Base-by-base conservation (phyloP, 2,888 invertebrate genomes). In the Troilus luridus region DNA sequence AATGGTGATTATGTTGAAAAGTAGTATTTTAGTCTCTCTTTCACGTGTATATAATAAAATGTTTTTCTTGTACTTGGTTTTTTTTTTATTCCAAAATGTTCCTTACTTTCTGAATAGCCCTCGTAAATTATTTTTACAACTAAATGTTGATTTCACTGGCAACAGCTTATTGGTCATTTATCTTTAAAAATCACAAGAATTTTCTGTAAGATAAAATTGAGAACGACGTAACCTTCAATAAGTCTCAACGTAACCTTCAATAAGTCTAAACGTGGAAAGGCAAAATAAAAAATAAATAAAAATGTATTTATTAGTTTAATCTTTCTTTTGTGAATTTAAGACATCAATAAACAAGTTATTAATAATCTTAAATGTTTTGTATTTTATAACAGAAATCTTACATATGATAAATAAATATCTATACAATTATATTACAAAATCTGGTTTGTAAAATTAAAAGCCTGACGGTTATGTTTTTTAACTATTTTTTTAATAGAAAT, bases 341-440 rank as follows among this genome's bases (percentile, higher is more conserved):
- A 41, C 9, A 77, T 41, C 19, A 77, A 41, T 77, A 11, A 77
- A 41, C 72, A 6, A 77, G 41, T 41, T 77, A 67, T 24, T 77
- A 7, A 77, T 24, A 41, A 77, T 19, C 41, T 77, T 19, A 19
- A 77, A 77, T 8, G 7, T 41, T 41, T 7, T 59, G 14, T 41
- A 27, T 27, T 72, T 72, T 17, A 17, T 77, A 77, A 27, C 27
- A 77, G 72, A 77, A 41, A 77, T 77, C 72, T 77, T 17, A 41
- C 41, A 77, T 6, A 27, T 77, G 72, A 17, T 41, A 77, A 77
- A 77, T 77, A 77, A 77, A 77, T 77, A 77, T 41, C 72, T 77
- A 77, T 77, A 77, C 72, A 77, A 77, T 77, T 77, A 77, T 77
- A 77, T 41, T 12, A 85, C 85, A 56, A 6, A 85, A 85, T 85